Evolutionary conservation across 2,888 invertebrate genomes (phyloP), one percentile per base, ranked within the genome.

Genomic region (Plusia festucae): DNA sequence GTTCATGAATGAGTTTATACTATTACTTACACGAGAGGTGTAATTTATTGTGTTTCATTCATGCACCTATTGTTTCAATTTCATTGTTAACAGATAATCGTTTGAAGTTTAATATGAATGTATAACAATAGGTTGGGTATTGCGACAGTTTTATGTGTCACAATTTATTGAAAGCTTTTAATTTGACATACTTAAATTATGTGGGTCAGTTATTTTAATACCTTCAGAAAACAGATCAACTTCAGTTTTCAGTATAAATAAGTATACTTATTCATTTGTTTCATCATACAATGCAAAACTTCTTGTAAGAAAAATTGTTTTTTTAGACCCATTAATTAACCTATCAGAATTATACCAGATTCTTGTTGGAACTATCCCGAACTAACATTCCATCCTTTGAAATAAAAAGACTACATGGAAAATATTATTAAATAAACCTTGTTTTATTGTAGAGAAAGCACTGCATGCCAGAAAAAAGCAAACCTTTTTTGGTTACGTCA

Each of bases 21-120:
- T 76, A 82, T 85, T 85, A 83, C 78, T 81, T 85, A 85, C 60
- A 57, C 44, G 65, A 70, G 67, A 79, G 67, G 76, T 82, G 83
- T 84, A 76, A 84, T 84, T 83, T 78, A 81, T 78, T 69, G 65
- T 70, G 78, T 75, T 62, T 63, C 67, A 65, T 66, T 73, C 68
- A 71, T 76, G 72, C 77, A 49, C 18, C 46, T 49, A 82, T 84
- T 80, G 71, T 80, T 74, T 71, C 53, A 63, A 64, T 68, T 80
- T 71, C 78, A 80, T 80, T 76, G 73, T 81, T 66, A 66, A 76
- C 68, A 70, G 67, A 60, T 82, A 55, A 65, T 54, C 52, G 44
- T 22, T n/a, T n/a, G n/a, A n/a, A n/a, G n/a, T n/a, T 73, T 61
- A 73, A 77, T 68, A 63, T 53, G 66, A 40, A 40, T 40, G 32